Evolutionary conservation across 1,140 invertebrate species (phyloP), one percentile per base, ranked within the genome.

Genomic region (Protaetia brevitarsis): DNA sequence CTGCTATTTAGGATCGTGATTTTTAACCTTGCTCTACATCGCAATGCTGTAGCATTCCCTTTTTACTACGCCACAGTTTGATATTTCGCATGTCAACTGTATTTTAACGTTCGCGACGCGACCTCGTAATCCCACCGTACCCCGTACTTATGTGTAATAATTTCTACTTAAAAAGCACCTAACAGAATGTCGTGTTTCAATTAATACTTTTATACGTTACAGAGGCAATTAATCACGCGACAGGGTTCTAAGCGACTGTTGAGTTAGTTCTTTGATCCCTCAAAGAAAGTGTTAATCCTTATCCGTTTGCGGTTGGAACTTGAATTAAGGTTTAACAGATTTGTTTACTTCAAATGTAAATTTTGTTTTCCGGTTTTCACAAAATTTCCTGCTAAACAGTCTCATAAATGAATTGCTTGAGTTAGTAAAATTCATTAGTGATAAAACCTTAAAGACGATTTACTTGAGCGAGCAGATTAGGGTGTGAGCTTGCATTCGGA

Each of bases 121-220:
- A 31, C 26, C 8, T 59, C 21, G 57, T 31, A 31, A 29, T 59
- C 27, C 6, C 30, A 59, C 27, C 57, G 3, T 13, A 31, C 26
- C 57, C 57, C 30, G 16, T 59, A 59, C 30, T 59, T 59, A 59
- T 19, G 57, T 16, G 29, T 59, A 59, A 59, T 59, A 59, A 29
- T 59, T 59, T 21, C 11, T 59, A 29, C 29, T 29, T 59, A 29
- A 59, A 59, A 11, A 29, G 2, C 26, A 59, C 57, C 27, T 59
- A 29, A 21, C 30, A 59, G 16, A 29, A 59, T 28, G 41, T 10
- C 13, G 29, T 59, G 13, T 29, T 59, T 59, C 57, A 59, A 59
- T 59, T 59, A 59, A 59, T 31, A 31, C 26, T 59, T 31, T 59
- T 31, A 59, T 59, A 59, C 27, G 30, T 59, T 31, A 59, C 57